phyloP scores from a whole-genome alignment of 2,888 invertebrate species.

The Notocelia uddmanniana region DNA sequence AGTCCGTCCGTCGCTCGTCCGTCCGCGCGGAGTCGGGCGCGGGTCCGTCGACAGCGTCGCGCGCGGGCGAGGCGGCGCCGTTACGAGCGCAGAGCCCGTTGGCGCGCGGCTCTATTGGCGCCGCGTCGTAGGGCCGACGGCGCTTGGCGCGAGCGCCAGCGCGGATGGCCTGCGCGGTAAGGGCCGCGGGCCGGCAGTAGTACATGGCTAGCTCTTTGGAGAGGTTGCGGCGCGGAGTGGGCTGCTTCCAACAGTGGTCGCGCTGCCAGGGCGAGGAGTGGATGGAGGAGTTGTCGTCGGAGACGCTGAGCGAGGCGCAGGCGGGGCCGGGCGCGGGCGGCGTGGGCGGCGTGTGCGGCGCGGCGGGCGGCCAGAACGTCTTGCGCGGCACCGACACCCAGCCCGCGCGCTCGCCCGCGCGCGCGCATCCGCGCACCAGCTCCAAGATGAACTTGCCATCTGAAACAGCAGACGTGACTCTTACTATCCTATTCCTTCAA shows the following conservation, averaged over 20 bases:
- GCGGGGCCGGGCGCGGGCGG: slow-evolving; percentile 85
- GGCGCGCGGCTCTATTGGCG: slow-evolving; percentile 60
- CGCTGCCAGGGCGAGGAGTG: slow-evolving; percentile 96
- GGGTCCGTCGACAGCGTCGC: slow-evolving; percentile 51
- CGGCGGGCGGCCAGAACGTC: slow-evolving; percentile 94
- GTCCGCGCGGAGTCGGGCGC: slow-evolving; percentile 51
- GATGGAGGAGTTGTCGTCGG: slow-evolving; percentile 96
- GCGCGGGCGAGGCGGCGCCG: slow-evolving; percentile 59
- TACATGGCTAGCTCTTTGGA: slow-evolving; percentile 91
- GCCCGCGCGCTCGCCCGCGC: slow-evolving; percentile 90
- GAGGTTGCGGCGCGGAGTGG: slow-evolving; percentile 90
- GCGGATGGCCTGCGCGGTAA: slow-evolving; percentile 74
- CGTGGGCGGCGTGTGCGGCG: slow-evolving; percentile 78
- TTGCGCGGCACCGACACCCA: slow-evolving; percentile 96
- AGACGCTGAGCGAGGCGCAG: slow-evolving; percentile 93
- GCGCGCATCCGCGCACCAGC: slow-evolving; percentile 87
- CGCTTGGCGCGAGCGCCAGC: slow-evolving; percentile 84
- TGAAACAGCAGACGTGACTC: slow-evolving; percentile 66
- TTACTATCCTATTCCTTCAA: not conserved
- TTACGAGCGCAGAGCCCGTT: slow-evolving; percentile 55
- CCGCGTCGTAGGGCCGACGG: slow-evolving; percentile 88
- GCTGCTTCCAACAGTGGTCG: slow-evolving; percentile 96
- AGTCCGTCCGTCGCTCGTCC: slow-evolving; percentile 70
- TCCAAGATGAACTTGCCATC: slow-evolving; percentile 97
- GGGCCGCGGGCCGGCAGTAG: slow-evolving; percentile 86